Evolutionary conservation across 2,113 vertebrate genomes (phyloP), one percentile per base, ranked within the genome.

Genomic region (Tachycineta bicolor): DNA sequence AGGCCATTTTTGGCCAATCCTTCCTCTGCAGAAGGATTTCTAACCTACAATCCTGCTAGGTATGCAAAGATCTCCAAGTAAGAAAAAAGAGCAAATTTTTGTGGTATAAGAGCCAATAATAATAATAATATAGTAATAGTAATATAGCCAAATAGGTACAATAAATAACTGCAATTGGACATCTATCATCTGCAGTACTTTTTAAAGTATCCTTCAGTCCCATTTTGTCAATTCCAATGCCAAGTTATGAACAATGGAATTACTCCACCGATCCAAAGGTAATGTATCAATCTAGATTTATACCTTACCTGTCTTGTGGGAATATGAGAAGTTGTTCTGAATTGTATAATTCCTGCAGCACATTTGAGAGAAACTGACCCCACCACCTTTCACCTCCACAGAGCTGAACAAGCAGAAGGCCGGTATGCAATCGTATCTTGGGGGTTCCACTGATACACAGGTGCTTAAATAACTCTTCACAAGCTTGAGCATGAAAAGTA

Each of bases 381-480:
- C 99, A 99, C 99, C 99, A 99, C 74, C 98, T 98, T 98, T 99
- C 99, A 12, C 98, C 99, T 76, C 99, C 99, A 94, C 99, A 99
- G 2, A 99, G 98, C 89, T 99, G 99, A 92, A 99, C 99, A 87
- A 99, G 97, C 46, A 99, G 97, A 94, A 99, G 98, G 26, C 99
- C 99, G 9, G 99, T 99, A 29, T 99, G 99, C 81, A 99, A 94
- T 2, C 99, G 98, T 93, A 99, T 99, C 97, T 99, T 99, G 21
- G 99, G 99, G 6, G 99, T 99, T 71, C 99, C 99, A 79, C 99
- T 99, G 96, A 99, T 99, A 82, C 99, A 99, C 12, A 99, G 97
- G 81, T 99, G 99, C 97, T 99, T 99, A 96, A 99, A 99, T 71
- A 99, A 98, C 89, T 99, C 99, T 97, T 99, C 99, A 91, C 99